phyloP scores from a whole-genome alignment of 2,797 vertebrate species.

The Ciconia nigra region DNA sequence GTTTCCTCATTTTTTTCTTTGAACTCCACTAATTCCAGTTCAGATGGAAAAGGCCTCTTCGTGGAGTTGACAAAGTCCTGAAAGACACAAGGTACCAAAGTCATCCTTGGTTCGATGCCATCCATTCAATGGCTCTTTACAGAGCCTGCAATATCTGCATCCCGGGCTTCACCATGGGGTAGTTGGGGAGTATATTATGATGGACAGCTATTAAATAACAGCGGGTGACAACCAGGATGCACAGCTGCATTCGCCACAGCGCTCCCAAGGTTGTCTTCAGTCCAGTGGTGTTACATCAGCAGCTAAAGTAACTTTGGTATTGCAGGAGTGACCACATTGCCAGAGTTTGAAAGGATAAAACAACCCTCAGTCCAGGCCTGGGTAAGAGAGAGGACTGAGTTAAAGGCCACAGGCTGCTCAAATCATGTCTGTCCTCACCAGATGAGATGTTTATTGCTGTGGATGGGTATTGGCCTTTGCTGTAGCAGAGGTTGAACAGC shows the following conservation, averaged over 20 bases:
- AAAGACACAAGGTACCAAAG: slow-evolving; percentile 6
- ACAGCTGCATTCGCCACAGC: background rate
- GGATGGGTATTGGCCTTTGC: background rate
- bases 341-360: background rate
- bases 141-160: background rate
- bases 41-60: slow-evolving; percentile 79
- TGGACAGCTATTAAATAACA: background rate
- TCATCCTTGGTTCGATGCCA: background rate
- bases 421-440: background rate
- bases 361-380: background rate
- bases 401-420: background rate
- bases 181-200: background rate
- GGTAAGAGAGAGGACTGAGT: background rate
- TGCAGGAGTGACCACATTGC: background rate
- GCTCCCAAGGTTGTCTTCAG: background rate
- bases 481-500: background rate
- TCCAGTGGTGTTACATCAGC: background rate
- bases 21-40: slow-evolving; percentile 78
- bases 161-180: background rate
- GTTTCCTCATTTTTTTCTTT: slow-evolving; percentile 79
- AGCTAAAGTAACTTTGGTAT: background rate
- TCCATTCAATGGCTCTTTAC: background rate
- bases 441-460: background rate
- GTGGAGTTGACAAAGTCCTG: slow-evolving; percentile 78
- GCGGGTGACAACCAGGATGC: fast-evolving